Base-by-base conservation (phyloP, 2,797 vertebrate species). In the Corythornis leucogaster region DNA sequence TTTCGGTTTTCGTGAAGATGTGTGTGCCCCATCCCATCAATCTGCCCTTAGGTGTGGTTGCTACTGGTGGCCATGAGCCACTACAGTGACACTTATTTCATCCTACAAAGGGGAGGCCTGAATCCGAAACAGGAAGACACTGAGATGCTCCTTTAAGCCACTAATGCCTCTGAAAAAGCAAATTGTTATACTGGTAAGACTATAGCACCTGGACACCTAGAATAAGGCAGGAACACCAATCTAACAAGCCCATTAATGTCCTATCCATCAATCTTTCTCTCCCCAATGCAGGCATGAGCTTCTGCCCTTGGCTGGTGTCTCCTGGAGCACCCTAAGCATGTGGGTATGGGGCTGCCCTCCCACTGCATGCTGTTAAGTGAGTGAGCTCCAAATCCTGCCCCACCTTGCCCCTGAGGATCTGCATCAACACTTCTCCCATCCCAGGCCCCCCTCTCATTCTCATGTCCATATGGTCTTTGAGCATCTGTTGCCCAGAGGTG, bases 371-470 rank as follows among this genome's bases (percentile, higher is more conserved):
- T 26, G 8, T 62, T 94, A 68, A 25, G 35, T 64, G 50, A 15
- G 9, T 61, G 22, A 45, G 8, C 58, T 86, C 63, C 63, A 88
- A 63, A 53, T 48, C 38, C 71, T 71, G 12, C 0, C 8, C 12
- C 5, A 53, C 15, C 28, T 28, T 13, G 38, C 3, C 12, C 11
- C 31, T 59, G 15, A 57, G 28, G 31, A 81, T 13, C 31, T 64
- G 53, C 6, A 66, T 17, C 50, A 74, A 40, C 61, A 38, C 4
- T 38, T 64, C 48, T 77, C 16, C 38, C 50, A n/a, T 53, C 17
- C 28, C 51, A 57, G 59, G 8, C 11, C 15, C 35, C 35, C 16
- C 31, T 87, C 66, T 61, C 0, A 0, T 46, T 64, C 35, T 62
- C 11, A 51, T 1, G 1, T 26, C 28, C 22, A 2, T n/a, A 45